phyloP scores from a whole-genome alignment of 2,888 invertebrate genomes.

The Acrobasis consociella region DNA sequence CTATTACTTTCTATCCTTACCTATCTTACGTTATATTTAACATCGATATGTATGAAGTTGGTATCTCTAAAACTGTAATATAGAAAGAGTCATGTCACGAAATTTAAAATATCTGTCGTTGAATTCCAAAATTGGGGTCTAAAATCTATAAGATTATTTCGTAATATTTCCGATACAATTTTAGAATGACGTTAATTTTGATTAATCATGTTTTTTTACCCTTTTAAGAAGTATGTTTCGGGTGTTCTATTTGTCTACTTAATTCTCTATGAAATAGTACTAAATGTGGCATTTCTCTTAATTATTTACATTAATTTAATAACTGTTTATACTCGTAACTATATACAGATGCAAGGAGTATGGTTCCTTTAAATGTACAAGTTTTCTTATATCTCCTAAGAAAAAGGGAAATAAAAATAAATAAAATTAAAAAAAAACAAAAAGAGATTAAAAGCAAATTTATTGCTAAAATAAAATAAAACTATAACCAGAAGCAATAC shows the following conservation, averaged over 20 bases:
- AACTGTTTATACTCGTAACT: slow-evolving; percentile 57
- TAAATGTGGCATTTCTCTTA: slow-evolving; percentile 53
- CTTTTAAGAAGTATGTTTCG: slow-evolving; percentile 46
- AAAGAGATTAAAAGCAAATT: slow-evolving; percentile 80
- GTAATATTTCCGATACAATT: slow-evolving; percentile 59
- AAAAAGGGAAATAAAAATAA: slow-evolving; percentile 46
- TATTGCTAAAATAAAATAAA: slow-evolving; percentile 82
- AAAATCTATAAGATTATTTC: slow-evolving; percentile 58
- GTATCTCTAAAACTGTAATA: slow-evolving; percentile 73
- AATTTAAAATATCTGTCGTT: slow-evolving; percentile 47
- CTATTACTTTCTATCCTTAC: slow-evolving; percentile 69
- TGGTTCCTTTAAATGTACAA: slow-evolving; percentile 79
- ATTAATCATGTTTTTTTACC: slow-evolving; percentile 61
- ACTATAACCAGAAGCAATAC: slow-evolving; percentile 79
- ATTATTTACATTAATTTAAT: slow-evolving; percentile 63
- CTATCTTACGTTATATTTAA: slow-evolving; percentile 72
- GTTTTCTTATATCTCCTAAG: slow-evolving; percentile 49
- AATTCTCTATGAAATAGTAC: slow-evolving; percentile 49
- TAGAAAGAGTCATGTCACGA: slow-evolving; percentile 49
- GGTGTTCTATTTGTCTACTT: slow-evolving; percentile 62
- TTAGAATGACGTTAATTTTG: slow-evolving; percentile 64
- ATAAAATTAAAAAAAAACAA: slow-evolving; percentile 66
- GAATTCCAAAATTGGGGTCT: slow-evolving; percentile 54
- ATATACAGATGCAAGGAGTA: slow-evolving; percentile 81
- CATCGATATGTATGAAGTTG: slow-evolving; percentile 81